Evolutionary conservation across 92 coral and sea anemone species (phyloP), one percentile per base, ranked within the genome.

Genomic region (Umimayanthus kanabou): DNA sequence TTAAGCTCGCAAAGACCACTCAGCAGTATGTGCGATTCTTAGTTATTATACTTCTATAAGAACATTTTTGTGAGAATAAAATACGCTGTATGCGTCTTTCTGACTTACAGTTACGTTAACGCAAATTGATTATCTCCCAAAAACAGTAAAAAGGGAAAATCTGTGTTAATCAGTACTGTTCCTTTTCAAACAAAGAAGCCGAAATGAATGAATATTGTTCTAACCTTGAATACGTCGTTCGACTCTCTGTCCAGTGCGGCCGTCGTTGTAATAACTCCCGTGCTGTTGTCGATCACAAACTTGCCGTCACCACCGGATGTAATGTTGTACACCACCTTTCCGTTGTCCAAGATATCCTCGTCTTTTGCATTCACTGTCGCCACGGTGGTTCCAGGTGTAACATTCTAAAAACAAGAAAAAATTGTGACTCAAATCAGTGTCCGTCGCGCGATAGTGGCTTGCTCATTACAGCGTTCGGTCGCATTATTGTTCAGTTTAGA

Each of bases 281-380:
- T 91, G 8, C 2, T 66, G 0, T 74, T 70, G 84, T 93, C 80
- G 57, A 95, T 91, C 26, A 39, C 45, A 76, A 95, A 95, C 80
- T 90, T 88, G 39, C 94, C 93, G 84, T 74, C 50, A 73, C 85
- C 92, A 39, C 94, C 98, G 20, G 85, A 87, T 28, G 74, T 33
- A 20, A 95, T 83, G 77, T 39, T 79, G 87, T 95, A 95, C 23
- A 89, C 77, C 22, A 95, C 50, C 13, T 58, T 79, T 29, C 90
- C 90, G 50, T 95, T 95, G 9, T 79, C 88, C 9, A 76, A 91
- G 50, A 75, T 9, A 50, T 94, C 98, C 40, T 49, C 76, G 77
- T 94, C 98, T n/a, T 77, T 86, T 5, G 98, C 98, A 0, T 39
- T 78, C 67, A 92, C 79, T 74, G 86, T 85, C 45, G 88, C 64